These are phyloP conservation scores for Dysdera silvatica DNA, from an alignment of 1,140 invertebrate genomes.

Conservation along the genomic window DNA sequence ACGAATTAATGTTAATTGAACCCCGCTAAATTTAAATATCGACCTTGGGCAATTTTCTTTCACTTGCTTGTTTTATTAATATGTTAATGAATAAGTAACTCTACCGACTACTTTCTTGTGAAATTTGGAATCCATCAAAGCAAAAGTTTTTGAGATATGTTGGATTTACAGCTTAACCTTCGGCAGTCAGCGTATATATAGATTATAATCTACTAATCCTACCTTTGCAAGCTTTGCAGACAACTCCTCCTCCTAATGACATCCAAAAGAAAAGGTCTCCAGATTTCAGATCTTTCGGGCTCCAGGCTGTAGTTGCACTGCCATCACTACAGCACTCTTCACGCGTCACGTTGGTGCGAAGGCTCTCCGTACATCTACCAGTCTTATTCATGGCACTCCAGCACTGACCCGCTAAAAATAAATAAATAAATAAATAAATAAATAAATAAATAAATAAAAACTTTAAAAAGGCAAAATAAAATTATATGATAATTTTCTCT, in stretches of 20 bases:
- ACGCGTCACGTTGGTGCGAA: conserved; percentile 56
- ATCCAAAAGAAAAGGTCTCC: conserved; percentile 67
- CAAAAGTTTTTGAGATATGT: no score
- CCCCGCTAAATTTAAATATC: no score
- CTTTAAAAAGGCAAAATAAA: no score
- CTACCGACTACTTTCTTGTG: no score
- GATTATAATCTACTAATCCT: conserved; percentile 35
- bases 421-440: conserved; percentile 28
- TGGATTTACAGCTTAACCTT: no score
- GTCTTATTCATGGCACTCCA: conserved; percentile 59
- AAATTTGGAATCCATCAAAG: no score
- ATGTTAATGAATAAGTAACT: no score
- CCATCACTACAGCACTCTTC: conserved; percentile 60
- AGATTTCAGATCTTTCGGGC: conserved; percentile 57
- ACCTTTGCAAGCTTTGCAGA: conserved; percentile 66
- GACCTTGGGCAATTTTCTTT: no score
- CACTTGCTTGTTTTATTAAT: no score
- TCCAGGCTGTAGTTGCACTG: conserved; percentile 58
- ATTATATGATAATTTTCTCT: no score
- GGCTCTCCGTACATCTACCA: conserved; percentile 62
- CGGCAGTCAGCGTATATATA: no score
- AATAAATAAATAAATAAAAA: not conserved
- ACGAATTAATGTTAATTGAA: no score
- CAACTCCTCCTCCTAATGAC: conserved; percentile 63
- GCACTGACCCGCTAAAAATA: conserved; percentile 61